Percentiles rank a stretch among this genome's conserved stretches.
Evolutionary conservation across 2,888 invertebrate species (phyloP).

Genomic region (Cacoxenus indagator): DNA sequence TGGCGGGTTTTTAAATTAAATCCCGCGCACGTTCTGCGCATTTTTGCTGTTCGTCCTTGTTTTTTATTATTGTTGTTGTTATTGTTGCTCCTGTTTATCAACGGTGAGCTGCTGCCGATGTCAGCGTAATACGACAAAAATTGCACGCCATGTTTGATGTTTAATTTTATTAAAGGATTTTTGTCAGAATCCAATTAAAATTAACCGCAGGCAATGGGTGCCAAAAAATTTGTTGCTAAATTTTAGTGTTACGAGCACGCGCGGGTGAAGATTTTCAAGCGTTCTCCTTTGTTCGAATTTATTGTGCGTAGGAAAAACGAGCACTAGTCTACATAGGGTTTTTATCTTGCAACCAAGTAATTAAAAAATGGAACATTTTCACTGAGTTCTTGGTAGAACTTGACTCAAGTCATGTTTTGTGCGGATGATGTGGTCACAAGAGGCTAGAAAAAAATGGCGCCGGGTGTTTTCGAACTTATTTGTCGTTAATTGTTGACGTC

Average conservation of each 20-base stretch:
- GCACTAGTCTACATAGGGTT: too few species aligned
- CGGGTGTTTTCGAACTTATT: too few species aligned
- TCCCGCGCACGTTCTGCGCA: conserved; percentile 45
- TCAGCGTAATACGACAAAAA: conserved; percentile 63
- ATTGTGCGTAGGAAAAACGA: too few species aligned
- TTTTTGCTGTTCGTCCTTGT: conserved; percentile 2
- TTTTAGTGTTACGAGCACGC: conserved; percentile 10
- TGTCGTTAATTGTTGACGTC: too few species aligned
- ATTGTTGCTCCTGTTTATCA: not conserved
- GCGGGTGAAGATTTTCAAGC: not conserved
- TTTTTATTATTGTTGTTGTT: conserved; percentile 37
- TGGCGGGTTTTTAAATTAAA: conserved; percentile 69
- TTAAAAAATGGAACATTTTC: too few species aligned
- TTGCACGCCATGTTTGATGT: conserved; percentile 61
- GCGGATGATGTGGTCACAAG: too few species aligned
- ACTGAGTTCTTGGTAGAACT: not conserved
- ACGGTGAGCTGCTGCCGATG: conserved; percentile 45
- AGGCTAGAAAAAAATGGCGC: too few species aligned
- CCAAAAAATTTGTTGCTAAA: conserved; percentile 46
- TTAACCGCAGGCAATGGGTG: conserved; percentile 62
- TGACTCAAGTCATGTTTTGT: too few species aligned
- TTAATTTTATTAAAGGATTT: conserved; percentile 64
- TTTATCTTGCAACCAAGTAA: too few species aligned
- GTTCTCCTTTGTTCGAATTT: too few species aligned
- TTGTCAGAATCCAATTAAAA: conserved; percentile 67